Evolutionary conservation across 2,888 invertebrate genomes (phyloP), one percentile per base, ranked within the genome.

Genomic region (Terebella lapidaria): DNA sequence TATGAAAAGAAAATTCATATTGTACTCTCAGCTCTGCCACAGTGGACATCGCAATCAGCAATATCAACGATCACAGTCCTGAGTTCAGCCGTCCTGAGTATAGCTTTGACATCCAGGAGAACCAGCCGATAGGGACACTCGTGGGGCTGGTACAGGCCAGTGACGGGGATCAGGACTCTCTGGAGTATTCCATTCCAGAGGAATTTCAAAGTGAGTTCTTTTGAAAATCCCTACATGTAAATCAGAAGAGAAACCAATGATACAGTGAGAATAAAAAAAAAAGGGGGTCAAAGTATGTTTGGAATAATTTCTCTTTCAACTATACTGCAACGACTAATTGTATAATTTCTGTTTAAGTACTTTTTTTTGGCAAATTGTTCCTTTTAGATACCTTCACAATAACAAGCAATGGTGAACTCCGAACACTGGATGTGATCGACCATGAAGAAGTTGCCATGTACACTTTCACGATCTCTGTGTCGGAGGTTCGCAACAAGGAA

Each of bases 61-160:
- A 62, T 45, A 55, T 59, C 24, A 62, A 62, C 27, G 57, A 62
- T 52, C 54, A 62, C 35, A 18, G 25, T 15, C 62, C 62, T 18
- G 22, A 49, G 54, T 59, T 59, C 28, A 30, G 42, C 10, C 24
- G 20, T 22, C 18, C 53, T 15, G 15, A 26, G 15, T 55, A 45
- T 26, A 25, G 20, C 22, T 52, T 62, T 24, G 25, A 5, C 20
- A 24, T 62, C 1, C 26, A 29, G 26, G 62, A 62, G 54, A 59
- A 59, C 42, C 54, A 52, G n/a, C 57, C 62, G n/a, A 25, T 27
- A 20, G 57, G 54, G 18, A 57, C 53, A n/a, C 28, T 46, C 20
- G 54, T 62, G 2, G 62, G 62, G 10, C 59, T 55, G 24, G 54
- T 62, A 10, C 47, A 22, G n/a, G 62, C 62, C 35, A 26, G n/a